Evolutionary conservation across 2,113 vertebrate genomes (phyloP).

Genomic region (Amphilophus citrinellus): DNA sequence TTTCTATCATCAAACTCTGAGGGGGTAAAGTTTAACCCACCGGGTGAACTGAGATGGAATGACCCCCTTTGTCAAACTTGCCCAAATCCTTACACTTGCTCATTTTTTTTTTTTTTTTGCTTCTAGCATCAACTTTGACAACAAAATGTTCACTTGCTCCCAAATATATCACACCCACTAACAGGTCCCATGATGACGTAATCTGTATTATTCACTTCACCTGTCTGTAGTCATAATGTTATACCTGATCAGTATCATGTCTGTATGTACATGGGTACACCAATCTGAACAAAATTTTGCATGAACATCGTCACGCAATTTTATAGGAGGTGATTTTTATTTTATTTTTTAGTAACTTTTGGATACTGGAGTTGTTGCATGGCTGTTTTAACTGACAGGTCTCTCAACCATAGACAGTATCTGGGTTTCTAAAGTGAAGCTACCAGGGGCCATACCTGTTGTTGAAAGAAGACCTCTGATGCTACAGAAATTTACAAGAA

Average conservation of each 20-base stretch:
- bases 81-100: no score
- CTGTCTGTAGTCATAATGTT: no score
- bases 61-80: no score
- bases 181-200: no score
- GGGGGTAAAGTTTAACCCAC: no score
- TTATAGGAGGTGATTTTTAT: background rate
- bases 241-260: background rate
- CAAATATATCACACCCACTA: no score
- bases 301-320: fast-evolving
- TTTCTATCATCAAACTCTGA: no score
- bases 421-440: background rate
- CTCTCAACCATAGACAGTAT: background rate
- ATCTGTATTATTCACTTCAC: no score
- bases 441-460: background rate
- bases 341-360: background rate
- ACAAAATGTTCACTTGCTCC: no score
- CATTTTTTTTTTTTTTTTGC: no score
- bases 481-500: background rate
- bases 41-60: no score
- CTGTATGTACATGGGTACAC: background rate
- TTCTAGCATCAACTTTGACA: no score
- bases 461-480: background rate
- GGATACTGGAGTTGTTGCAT: background rate
- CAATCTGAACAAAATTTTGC: background rate
- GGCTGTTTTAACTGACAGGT: background rate